Conservation (phyloP, 2,113 vertebrate genomes). For the Cochlearius cochlearius region DNA sequence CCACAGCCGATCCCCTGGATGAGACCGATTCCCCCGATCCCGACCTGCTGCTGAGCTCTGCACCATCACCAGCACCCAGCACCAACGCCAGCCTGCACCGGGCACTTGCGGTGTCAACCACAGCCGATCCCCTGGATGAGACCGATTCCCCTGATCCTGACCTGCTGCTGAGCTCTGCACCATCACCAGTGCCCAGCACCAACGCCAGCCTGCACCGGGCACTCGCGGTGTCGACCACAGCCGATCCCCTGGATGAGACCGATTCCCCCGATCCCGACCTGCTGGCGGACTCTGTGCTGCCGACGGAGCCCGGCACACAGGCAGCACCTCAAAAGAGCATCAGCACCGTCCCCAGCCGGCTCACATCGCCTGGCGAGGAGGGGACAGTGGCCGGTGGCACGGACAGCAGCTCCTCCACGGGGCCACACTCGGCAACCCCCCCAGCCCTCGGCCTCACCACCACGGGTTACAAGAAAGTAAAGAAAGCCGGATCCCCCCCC, state of each 20-base stretch:
- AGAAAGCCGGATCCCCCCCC: accelerated
- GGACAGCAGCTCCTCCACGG: neutral
- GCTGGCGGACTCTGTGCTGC: accelerated
- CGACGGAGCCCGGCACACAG: accelerated
- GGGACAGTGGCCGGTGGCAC: accelerated
- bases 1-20: accelerated
- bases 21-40: accelerated
- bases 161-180: neutral
- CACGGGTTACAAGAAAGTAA: neutral
- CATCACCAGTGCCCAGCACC: accelerated
- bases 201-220: accelerated
- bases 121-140: accelerated
- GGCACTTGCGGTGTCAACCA: accelerated
- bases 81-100: accelerated
- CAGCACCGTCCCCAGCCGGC: neutral
- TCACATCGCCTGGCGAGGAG: accelerated
- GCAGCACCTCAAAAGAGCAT: neutral
- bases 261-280: accelerated
- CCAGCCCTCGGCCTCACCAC: neutral
- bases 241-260: accelerated
- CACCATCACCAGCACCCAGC: accelerated
- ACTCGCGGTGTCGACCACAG: accelerated
- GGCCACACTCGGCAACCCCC: accelerated
- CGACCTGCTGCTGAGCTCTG: neutral
- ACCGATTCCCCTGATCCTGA: accelerated